Evolutionary conservation across 2,888 invertebrate species (phyloP), one percentile per base, ranked within the genome.

Genomic region (Glaucopsyche alexis): DNA sequence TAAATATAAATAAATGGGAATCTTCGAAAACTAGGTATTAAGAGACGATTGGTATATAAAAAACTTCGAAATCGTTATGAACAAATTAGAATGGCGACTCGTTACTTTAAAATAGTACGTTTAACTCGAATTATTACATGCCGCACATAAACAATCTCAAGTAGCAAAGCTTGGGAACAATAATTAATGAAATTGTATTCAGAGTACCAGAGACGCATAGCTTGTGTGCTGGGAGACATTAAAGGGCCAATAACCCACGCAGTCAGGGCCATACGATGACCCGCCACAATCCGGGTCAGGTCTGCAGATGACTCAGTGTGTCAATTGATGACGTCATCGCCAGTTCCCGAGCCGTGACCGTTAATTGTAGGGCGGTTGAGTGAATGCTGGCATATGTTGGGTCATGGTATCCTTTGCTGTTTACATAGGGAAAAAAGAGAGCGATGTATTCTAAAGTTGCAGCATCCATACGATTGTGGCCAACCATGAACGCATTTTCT

Each of bases 241-340:
- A 19, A 55, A 55, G 55, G 55, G 55, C 55, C 55, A 16, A 55
- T 19, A 55, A 55, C 55, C 55, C 55, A 42, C 5, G 55, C 16
- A 3, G 19, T 16, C 55, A 55, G 55, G 55, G 55, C 19, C 19
- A 55, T 11, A 11, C 55, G 55, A 1, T 55, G 55, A 55, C 55
- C 55, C 55, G 55, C 11, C 19, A 29, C 29, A 11, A 55, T 9
- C 55, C 55, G 19, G 55, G 55, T 55, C 55, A 55, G 55, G 55
- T 19, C 55, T 55, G 55, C 29, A 29, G 0, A 29, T 60, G 60
- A 60, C 60, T 60, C 60, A 60, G 29, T 38, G 7, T 60, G 29
- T 38, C 60, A 60, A 29, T 5, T 29, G 13, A 29, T 29, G 60
- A 47, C 47, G 47, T 47, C 47, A 47, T 29, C 42, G 6, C 47